These are phyloP conservation scores for Hepsetus odoe DNA, from an alignment of 2,113 vertebrate species.

Conservation along the genomic window DNA sequence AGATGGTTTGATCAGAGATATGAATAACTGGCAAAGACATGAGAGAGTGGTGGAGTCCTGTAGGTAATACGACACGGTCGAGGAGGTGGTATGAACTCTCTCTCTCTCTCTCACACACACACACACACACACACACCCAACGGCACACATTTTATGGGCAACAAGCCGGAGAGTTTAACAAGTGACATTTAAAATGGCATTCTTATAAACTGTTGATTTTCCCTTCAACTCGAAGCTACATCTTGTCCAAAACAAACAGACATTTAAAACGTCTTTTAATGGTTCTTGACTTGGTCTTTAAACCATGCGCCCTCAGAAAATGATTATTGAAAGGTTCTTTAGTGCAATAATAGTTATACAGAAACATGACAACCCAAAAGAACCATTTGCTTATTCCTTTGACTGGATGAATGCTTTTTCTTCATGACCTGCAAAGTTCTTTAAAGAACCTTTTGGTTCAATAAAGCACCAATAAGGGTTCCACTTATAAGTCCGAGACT, in stretches of 20 bases:
- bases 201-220: constrained; percentile 1
- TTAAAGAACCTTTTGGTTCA: no score
- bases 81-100: constrained; percentile 1
- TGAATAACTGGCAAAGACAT: constrained; percentile 7
- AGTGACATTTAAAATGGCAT: constrained; percentile 1
- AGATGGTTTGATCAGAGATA: constrained; percentile 32
- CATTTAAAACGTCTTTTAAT: background rate
- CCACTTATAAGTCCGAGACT: no score
- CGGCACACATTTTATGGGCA: constrained; percentile 9
- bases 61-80: constrained; percentile 19
- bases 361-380: no score
- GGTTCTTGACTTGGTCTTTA: background rate
- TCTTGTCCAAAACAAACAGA: constrained; percentile 13
- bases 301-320: no score
- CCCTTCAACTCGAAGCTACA: background rate
- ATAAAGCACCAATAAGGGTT: no score
- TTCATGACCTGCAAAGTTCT: no score
- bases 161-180: constrained; percentile 4
- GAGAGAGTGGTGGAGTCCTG: constrained; percentile 4
- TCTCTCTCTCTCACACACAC: background rate
- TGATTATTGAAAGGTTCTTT: no score
- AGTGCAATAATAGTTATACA: no score
- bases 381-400: no score
- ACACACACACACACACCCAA: no score
- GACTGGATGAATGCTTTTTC: no score